A percentile compares a stretch with the other conserved stretches of the same genome.
phyloP scores from a whole-genome alignment of 2,797 vertebrate species.

The Paratrypauchen microcephalus region DNA sequence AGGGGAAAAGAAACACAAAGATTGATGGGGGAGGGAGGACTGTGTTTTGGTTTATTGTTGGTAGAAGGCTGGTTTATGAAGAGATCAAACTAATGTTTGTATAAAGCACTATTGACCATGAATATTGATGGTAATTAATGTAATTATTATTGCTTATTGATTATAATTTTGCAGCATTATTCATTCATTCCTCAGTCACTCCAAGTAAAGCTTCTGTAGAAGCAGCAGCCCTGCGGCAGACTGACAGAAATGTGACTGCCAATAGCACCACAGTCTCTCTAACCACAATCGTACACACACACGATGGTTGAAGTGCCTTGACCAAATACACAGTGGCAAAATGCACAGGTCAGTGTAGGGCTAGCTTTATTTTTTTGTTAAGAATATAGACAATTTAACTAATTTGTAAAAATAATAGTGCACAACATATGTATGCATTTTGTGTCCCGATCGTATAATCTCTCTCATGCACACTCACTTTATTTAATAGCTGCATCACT shows the following conservation, averaged over 20 bases:
- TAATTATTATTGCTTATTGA: background rate
- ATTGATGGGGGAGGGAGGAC: slow-evolving; percentile 47
- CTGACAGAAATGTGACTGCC: background rate
- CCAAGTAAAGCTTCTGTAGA: background rate
- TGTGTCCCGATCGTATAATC: slow-evolving; percentile 25
- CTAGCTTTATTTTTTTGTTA: background rate
- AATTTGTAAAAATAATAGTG: background rate
- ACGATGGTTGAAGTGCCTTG: background rate
- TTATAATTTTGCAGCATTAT: background rate
- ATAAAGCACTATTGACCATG: slow-evolving; percentile 17
- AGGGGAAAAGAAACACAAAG: slow-evolving; percentile 42
- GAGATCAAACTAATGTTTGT: slow-evolving; percentile 55
- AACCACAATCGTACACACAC: background rate
- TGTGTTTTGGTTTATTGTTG: slow-evolving; percentile 24
- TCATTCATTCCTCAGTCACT: background rate
- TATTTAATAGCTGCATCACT: slow-evolving; percentile 59
- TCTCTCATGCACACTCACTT: slow-evolving; percentile 24
- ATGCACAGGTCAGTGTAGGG: background rate
- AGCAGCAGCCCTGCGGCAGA: background rate
- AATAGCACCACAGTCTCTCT: background rate
- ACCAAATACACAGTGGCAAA: background rate
- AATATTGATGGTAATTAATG: background rate
- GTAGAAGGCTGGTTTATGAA: slow-evolving; percentile 45
- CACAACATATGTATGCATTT: background rate
- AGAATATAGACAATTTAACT: background rate